Evolutionary conservation across 2,797 vertebrate genomes (phyloP).

Genomic region (Ceryle rudis): DNA sequence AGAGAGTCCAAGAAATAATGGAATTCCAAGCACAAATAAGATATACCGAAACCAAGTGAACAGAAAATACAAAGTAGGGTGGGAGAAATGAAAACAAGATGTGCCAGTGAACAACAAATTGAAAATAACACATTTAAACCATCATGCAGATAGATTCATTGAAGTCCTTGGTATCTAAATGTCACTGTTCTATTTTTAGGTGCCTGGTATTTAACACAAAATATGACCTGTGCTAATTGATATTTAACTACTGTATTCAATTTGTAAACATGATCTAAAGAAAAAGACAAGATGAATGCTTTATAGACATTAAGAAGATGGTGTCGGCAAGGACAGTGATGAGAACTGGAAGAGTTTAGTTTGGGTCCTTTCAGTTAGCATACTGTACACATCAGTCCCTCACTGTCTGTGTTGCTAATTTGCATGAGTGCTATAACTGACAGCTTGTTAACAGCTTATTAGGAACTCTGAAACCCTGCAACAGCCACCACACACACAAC

Average conservation of each 20-base stretch:
- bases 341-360: slow-evolving; percentile 57
- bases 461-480: slow-evolving; percentile 67
- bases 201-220: slow-evolving; percentile 59
- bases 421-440: slow-evolving; percentile 76
- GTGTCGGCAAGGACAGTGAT: slow-evolving; percentile 47
- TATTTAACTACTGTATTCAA: slow-evolving; percentile 64
- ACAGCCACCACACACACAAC: slow-evolving; percentile 61
- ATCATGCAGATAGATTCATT: slow-evolving; percentile 10
- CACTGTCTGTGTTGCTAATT: slow-evolving; percentile 65
- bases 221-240: slow-evolving; percentile 65
- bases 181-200: slow-evolving; percentile 53
- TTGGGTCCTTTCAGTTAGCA: slow-evolving; percentile 52
- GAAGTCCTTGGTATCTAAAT: slow-evolving; percentile 46
- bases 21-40: neutral
- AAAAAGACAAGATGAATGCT: slow-evolving; percentile 28
- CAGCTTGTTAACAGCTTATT: slow-evolving; percentile 82
- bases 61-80: slow-evolving; percentile 28
- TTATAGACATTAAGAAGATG: neutral
- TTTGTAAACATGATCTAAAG: slow-evolving; percentile 57
- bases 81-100: slow-evolving; percentile 5
- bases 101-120: neutral
- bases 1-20: slow-evolving; percentile 4
- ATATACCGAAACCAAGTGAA: slow-evolving; percentile 1
- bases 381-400: slow-evolving; percentile 76
- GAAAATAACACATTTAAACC: slow-evolving; percentile 36